Evolutionary conservation across 2,797 vertebrate genomes (phyloP), one percentile per base, ranked within the genome.

Genomic region (Spinibarbus caldwelli): DNA sequence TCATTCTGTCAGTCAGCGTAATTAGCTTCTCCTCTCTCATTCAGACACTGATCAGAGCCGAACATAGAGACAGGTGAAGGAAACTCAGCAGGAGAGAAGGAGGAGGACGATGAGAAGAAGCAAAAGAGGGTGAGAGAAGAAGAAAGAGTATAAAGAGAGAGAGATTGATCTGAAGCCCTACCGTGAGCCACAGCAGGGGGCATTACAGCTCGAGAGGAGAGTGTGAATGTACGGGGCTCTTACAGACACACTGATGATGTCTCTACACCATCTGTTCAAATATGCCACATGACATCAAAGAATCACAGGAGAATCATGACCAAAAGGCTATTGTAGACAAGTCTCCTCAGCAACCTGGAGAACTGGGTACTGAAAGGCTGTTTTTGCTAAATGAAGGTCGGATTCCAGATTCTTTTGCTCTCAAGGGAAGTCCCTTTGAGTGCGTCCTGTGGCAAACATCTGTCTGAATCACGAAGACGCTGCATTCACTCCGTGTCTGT

Each of bases 1-100:
- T 72, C 52, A 36, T 85, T 79, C 83, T 85, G 83, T 79, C 83
- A 85, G 66, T 85, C 83, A 59, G 38, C 1, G 38, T 85, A 85
- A 85, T 79, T 85, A 79, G 26, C 67, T 54, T 59, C 45, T 84
- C 59, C 62, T 66, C 38, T 71, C 62, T 34, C 64, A 79, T 85
- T 85, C 66, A 79, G 76, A 54, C 1, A 4, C 66, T 79, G 83
- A 85, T 85, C 76, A 85, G 76, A 79, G 83, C 36, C 10, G 29
- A 85, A 43, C 66, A 78, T 62, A 29, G 75, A 72, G 83, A 79
- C 83, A 85, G 83, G 75, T 78, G 67, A 85, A 31, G 54, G 41
- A 79, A 78, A 71, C 66, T 71, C 76, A 79, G 83, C 67, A 31
- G 82, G 57, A 75, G 71, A 31, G 64, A 26, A 57, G 31, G 71